A percentile compares a stretch with the other conserved stretches of the same genome.
Conservation (phyloP, 1,140 invertebrate species). For the Xylocopa sonorina region DNA sequence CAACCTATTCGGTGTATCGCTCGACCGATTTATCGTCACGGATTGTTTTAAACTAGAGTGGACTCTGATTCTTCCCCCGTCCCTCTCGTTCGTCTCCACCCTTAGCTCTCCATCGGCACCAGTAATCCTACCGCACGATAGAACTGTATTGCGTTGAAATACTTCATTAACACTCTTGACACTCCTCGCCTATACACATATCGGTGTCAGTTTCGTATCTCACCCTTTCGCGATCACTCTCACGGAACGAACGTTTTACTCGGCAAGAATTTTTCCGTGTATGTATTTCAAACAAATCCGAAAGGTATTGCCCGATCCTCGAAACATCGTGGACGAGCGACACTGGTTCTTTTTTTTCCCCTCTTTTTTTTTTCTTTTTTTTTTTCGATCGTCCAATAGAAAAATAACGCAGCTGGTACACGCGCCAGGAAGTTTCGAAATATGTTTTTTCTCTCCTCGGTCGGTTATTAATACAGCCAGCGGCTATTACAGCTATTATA, state of each 20-base stretch:
- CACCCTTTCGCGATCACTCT: neutral
- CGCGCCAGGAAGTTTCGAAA: constrained; percentile 38
- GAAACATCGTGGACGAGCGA: constrained; percentile 21
- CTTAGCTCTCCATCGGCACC: constrained; percentile 48
- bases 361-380: neutral
- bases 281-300: constrained; percentile 8
- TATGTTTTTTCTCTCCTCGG: neutral
- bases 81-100: constrained; percentile 44
- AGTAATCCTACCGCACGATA: constrained; percentile 58
- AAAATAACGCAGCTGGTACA: constrained; percentile 40
- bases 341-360: neutral
- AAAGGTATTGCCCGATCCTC: neutral
- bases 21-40: neutral
- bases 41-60: neutral
- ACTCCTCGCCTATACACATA: neutral
- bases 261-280: constrained; percentile 29
- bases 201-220: neutral
- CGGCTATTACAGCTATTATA: constrained; percentile 47
- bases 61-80: constrained; percentile 16
- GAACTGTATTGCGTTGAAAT: constrained; percentile 70
- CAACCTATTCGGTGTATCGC: neutral
- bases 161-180: constrained; percentile 62
- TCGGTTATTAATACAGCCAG: constrained; percentile 39
- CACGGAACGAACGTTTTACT: constrained; percentile 12
- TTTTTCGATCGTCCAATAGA: constrained; percentile 14